These are phyloP conservation scores for Candoia aspera DNA, from an alignment of 2,113 vertebrate species.

Conservation along the genomic window DNA sequence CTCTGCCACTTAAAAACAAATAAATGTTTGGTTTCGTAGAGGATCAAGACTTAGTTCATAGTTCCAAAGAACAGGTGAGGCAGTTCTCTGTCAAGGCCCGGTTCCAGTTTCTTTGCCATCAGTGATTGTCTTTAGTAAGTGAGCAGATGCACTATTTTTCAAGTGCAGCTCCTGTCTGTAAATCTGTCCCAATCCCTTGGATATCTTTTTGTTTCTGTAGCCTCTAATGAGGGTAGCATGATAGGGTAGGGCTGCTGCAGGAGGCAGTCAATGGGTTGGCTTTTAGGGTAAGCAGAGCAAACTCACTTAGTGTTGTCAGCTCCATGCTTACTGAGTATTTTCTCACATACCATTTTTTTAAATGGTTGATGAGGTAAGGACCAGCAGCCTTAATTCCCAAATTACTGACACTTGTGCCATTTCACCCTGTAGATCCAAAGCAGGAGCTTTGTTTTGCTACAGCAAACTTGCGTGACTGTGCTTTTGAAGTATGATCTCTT, in stretches of 20 bases:
- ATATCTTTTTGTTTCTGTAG: not conserved
- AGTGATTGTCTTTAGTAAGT: not conserved
- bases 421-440: not conserved
- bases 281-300: not conserved
- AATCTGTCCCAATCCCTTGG: not conserved
- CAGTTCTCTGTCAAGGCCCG: not conserved
- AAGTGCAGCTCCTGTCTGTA: not conserved
- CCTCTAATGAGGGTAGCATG: not conserved
- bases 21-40: not conserved
- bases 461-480: not conserved
- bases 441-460: not conserved
- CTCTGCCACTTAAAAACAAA: not conserved
- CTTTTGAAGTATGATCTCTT: too few relatives aligned
- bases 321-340: not conserved
- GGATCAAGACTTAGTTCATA: not conserved
- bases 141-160: not conserved
- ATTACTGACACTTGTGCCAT: not conserved
- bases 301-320: not conserved
- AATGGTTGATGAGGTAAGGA: not conserved
- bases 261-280: not conserved
- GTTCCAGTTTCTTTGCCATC: not conserved
- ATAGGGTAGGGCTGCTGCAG: not conserved
- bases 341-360: not conserved
- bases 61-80: not conserved
- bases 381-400: not conserved